phyloP scores from a whole-genome alignment of 2,113 vertebrate species.

The Sylvicapra grimmia region DNA sequence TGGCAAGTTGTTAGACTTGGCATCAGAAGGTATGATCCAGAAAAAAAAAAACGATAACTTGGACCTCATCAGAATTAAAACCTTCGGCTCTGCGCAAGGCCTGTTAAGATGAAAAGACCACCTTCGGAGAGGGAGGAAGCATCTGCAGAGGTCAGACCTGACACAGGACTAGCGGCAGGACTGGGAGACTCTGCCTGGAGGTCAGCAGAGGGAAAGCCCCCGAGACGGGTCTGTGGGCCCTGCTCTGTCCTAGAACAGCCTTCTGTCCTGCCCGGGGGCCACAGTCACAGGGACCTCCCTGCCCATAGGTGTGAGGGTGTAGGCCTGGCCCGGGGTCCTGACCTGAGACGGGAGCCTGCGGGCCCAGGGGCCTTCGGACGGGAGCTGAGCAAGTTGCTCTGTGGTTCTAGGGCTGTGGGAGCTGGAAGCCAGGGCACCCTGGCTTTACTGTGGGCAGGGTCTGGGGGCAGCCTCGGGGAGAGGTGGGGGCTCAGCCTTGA shows the following conservation, averaged over 20 bases:
- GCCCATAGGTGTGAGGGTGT: neutral
- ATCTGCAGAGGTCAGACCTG: fast-evolving
- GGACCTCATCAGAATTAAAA: neutral
- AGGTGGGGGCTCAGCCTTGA: too few relatives aligned
- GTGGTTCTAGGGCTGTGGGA: fast-evolving
- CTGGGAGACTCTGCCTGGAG: fast-evolving
- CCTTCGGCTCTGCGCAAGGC: fast-evolving
- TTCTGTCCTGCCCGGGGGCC: neutral
- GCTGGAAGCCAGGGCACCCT: neutral
- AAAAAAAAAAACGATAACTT: too few relatives aligned
- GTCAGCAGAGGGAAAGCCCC: fast-evolving
- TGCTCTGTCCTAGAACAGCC: neutral
- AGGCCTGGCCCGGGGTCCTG: fast-evolving
- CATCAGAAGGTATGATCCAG: neutral
- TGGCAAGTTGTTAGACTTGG: neutral
- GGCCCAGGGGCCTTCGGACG: neutral
- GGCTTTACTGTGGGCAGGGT: neutral
- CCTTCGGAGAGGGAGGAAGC: neutral
- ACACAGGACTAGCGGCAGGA: fast-evolving
- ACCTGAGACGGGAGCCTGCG: fast-evolving
- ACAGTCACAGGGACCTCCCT: neutral
- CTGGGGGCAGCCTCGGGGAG: neutral
- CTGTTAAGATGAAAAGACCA: neutral
- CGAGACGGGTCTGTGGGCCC: fast-evolving
- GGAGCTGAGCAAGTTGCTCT: neutral